Conservation (phyloP, 1,140 invertebrate genomes). For the Solenopsis invicta region DNA sequence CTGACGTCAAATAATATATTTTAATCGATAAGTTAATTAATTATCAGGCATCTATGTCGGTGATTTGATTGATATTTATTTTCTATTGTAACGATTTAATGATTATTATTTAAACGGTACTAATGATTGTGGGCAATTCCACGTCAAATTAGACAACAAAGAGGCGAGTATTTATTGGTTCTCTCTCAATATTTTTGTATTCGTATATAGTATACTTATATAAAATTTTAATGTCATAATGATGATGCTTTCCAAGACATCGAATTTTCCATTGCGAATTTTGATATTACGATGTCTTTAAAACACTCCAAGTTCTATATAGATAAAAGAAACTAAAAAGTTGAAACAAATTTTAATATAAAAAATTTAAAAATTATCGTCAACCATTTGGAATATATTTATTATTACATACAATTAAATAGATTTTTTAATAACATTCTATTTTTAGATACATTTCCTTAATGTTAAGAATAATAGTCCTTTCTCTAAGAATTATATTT, state of each 20-base stretch:
- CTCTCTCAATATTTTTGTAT: not conserved
- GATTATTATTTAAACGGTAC: not conserved
- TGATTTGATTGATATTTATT: constrained; percentile 32
- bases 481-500: not conserved
- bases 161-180: not conserved
- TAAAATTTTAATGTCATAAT: constrained; percentile 20
- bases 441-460: not conserved
- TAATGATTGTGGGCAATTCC: not conserved
- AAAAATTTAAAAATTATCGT: not conserved
- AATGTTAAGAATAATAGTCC: not conserved
- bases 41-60: not conserved
- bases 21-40: constrained; percentile 29
- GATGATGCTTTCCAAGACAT: constrained; percentile 1
- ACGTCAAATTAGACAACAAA: constrained; percentile 11
- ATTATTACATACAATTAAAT: not conserved
- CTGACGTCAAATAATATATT: constrained; percentile 11
- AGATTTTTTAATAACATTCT: constrained; percentile 21
- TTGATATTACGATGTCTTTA: constrained; percentile 8
- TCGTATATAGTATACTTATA: not conserved
- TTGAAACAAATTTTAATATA: not conserved
- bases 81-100: constrained; percentile 12
- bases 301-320: not conserved
- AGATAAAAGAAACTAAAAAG: not conserved
- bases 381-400: not conserved
- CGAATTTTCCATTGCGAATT: not conserved